These are phyloP conservation scores for Drosophila tsacasi DNA, from an alignment of 1,140 invertebrate genomes.

Conservation along the genomic window DNA sequence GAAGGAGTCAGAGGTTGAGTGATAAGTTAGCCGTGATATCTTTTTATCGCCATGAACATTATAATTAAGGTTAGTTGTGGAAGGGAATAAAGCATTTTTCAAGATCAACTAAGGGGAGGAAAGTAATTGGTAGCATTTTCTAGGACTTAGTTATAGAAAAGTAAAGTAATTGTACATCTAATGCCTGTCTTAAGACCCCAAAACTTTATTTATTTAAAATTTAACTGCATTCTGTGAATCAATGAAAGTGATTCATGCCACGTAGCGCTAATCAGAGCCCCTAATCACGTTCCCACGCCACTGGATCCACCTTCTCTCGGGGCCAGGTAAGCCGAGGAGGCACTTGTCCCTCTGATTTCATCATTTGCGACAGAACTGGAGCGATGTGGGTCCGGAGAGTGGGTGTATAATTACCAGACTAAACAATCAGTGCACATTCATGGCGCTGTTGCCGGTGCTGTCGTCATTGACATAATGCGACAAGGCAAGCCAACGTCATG, in stretches of 20 bases:
- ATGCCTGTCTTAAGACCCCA: not conserved
- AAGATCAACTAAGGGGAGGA: not conserved
- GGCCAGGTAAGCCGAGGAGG: not conserved
- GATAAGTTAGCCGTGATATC: not conserved
- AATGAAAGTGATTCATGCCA: conserved; percentile 31
- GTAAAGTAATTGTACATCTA: accelerated
- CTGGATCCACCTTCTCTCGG: not conserved
- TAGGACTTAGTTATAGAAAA: too few species aligned
- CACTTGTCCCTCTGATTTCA: conserved; percentile 38
- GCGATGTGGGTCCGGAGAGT: not conserved
- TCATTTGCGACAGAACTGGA: conserved; percentile 35
- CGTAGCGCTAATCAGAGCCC: not conserved
- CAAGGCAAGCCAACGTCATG: conserved; percentile 66
- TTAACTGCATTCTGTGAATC: not conserved
- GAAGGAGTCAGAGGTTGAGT: conserved; percentile 7
- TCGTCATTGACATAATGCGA: conserved; percentile 83
- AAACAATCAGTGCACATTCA: conserved; percentile 77
- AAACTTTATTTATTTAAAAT: not conserved
- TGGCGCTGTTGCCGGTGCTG: conserved; percentile 42
- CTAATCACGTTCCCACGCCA: conserved; percentile 39
- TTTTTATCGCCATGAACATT: not conserved
- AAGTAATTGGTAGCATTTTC: too few species aligned
- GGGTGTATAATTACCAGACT: conserved; percentile 47
- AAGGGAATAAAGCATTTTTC: not conserved
- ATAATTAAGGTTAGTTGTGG: not conserved